phyloP scores from a whole-genome alignment of 2,888 invertebrate species.

The Saturnia japonica region DNA sequence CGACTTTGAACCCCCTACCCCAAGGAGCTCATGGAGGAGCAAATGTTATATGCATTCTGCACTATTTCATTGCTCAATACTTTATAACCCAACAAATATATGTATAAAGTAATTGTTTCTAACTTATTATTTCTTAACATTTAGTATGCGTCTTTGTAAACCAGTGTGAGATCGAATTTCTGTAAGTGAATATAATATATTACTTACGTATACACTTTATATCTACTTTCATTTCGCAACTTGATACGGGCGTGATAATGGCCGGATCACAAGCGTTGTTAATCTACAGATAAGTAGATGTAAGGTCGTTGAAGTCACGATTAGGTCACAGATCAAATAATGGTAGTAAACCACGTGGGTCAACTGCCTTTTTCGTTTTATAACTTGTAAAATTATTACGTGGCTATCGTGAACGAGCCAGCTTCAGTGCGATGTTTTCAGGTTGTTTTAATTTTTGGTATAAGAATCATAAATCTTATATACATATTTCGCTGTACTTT shows the following conservation, averaged over 20 bases:
- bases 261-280: constrained; percentile 25
- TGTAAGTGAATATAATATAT: background rate
- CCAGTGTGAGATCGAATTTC: background rate
- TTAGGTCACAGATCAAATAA: constrained; percentile 19
- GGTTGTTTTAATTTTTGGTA: too few species aligned
- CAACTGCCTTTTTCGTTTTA: background rate
- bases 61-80: too few species aligned
- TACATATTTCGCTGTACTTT: too few species aligned
- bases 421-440: background rate
- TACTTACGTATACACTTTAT: constrained; percentile 15
- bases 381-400: background rate
- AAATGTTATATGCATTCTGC: too few species aligned
- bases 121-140: background rate
- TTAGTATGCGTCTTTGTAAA: background rate
- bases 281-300: constrained; percentile 28
- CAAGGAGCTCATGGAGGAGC: too few species aligned
- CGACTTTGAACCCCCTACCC: too few species aligned
- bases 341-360: background rate
- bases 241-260: constrained; percentile 32
- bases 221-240: constrained; percentile 25
- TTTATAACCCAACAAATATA: too few species aligned
- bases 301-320: constrained; percentile 25
- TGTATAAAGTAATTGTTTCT: too few species aligned
- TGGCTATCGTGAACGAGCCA: background rate
- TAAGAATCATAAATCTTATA: too few species aligned